These are phyloP conservation scores for Sebastes matsubarae DNA, from an alignment of 2,797 vertebrate species.

Conservation along the genomic window DNA sequence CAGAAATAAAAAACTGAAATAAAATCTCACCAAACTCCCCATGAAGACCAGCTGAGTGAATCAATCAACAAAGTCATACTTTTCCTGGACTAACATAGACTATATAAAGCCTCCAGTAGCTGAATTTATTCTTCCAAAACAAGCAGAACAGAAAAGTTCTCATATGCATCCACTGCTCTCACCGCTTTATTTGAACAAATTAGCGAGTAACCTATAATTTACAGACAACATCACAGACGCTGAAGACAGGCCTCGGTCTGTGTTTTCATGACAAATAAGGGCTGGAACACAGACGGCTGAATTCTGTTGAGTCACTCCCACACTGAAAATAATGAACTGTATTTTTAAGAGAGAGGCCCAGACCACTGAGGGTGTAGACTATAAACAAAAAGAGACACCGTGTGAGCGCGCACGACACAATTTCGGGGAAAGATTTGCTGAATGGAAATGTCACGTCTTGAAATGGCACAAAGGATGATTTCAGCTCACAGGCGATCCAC, in stretches of 20 bases:
- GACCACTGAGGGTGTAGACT: conserved; percentile 63
- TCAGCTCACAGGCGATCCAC: conserved; percentile 6
- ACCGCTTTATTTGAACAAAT: conserved; percentile 67
- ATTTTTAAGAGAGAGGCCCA: conserved; percentile 63
- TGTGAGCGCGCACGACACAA: conserved; percentile 23
- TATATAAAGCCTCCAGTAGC: conserved; percentile 46
- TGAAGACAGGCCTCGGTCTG: conserved; percentile 32
- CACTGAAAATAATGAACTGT: conserved; percentile 68
- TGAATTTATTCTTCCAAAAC: conserved; percentile 61
- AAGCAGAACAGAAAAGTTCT: conserved; percentile 52
- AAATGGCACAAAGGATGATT: conserved; percentile 33
- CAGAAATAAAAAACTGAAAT: conserved; percentile 17
- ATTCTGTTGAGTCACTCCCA: conserved; percentile 70
- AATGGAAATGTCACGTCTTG: conserved; percentile 63
- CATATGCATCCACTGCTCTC: conserved; percentile 19
- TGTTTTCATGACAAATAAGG: conserved; percentile 64
- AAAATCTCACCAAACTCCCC: conserved; percentile 4
- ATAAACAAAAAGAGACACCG: conserved; percentile 65
- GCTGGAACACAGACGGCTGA: conserved; percentile 37
- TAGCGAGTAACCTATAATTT: conserved; percentile 62
- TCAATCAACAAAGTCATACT: conserved; percentile 47
- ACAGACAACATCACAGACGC: conserved; percentile 51
- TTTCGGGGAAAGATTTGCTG: conserved; percentile 48
- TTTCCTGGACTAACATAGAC: conserved; percentile 41
- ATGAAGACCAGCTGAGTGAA: conserved; percentile 35